Evolutionary conservation across 2,797 vertebrate genomes (phyloP), one percentile per base, ranked within the genome.

Genomic region (Melanotaenia boesemani): DNA sequence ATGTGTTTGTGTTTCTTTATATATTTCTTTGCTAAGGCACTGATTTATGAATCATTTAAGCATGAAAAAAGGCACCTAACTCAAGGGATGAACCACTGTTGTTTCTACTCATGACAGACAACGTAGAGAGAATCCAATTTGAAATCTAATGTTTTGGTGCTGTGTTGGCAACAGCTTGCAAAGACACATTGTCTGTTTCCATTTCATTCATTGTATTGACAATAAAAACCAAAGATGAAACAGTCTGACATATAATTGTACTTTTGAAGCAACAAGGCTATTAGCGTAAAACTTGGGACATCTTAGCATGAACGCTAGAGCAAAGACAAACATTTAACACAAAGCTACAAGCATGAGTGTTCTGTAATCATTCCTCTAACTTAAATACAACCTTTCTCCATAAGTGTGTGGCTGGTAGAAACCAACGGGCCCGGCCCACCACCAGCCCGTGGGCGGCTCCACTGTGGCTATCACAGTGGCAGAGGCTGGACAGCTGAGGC

Each of bases 321-420:
- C 55, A 46, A 66, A 57, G 55, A 80, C 79, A 79, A 48, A 67
- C 75, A 44, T 72, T 80, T 76, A 74, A 79, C 77, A 74, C 75
- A 70, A 73, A 84, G 79, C 83, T 86, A 64, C 68, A 60, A 52
- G 80, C 76, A 77, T 30, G 16, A 74, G 63, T 66, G 81, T 89
- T 90, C 90, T 91, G 85, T 90, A 90, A 91, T 92, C 82, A 92
- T 86, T 87, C 62, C 81, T 72, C 76, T 56, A 74, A 81, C 83
- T 84, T 90, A 94, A 91, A 85, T 79, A 92, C 89, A 90, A 79
- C 81, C 71, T 67, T 85, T 55, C 77, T 74, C 74, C 65, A 75
- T 56, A 84, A 89, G 83, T 85, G 80, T 79, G 81, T 67, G 84
- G 83, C 81, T 72, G 75, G 60, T 58, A 62, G 84, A 76, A 78